A percentile compares a stretch with the other conserved stretches of the same genome.
phyloP scores from a whole-genome alignment of 1,140 invertebrate genomes.

The Andrena cerasifolii region DNA sequence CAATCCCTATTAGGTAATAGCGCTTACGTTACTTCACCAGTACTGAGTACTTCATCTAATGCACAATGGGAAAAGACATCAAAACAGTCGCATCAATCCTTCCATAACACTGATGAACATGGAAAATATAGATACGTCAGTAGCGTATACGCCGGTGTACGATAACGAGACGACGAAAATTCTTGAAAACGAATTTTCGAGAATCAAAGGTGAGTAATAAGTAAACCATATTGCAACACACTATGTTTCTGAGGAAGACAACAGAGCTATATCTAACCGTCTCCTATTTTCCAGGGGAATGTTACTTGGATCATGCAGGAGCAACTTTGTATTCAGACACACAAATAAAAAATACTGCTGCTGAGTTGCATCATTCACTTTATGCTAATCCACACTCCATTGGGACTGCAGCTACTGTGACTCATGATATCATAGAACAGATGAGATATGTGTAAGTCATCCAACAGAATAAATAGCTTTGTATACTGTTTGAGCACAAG shows the following conservation, averaged over 20 bases:
- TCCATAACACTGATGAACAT: constrained; percentile 35
- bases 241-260: background rate
- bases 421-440: constrained; percentile 91
- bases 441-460: constrained; percentile 87
- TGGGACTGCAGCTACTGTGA: constrained; percentile 87
- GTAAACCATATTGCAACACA: background rate
- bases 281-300: constrained; percentile 85
- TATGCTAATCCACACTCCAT: constrained; percentile 95
- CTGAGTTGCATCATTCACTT: constrained; percentile 87
- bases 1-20: constrained; percentile 25
- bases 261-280: background rate
- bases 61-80: background rate
- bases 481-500: background rate
- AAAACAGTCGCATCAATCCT: background rate
- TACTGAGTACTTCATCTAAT: background rate
- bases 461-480: constrained; percentile 6
- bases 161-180: constrained; percentile 54
- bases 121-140: constrained; percentile 48
- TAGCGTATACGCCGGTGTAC: constrained; percentile 65
- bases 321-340: constrained; percentile 91
- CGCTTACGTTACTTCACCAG: background rate
- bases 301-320: constrained; percentile 96
- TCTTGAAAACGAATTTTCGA: constrained; percentile 70
- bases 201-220: constrained; percentile 62
- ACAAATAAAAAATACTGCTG: constrained; percentile 87